Percentiles rank a stretch among this genome's conserved stretches.
These are phyloP conservation scores for Merluccius polli DNA, from an alignment of 2,797 vertebrate species.

Conservation along the genomic window DNA sequence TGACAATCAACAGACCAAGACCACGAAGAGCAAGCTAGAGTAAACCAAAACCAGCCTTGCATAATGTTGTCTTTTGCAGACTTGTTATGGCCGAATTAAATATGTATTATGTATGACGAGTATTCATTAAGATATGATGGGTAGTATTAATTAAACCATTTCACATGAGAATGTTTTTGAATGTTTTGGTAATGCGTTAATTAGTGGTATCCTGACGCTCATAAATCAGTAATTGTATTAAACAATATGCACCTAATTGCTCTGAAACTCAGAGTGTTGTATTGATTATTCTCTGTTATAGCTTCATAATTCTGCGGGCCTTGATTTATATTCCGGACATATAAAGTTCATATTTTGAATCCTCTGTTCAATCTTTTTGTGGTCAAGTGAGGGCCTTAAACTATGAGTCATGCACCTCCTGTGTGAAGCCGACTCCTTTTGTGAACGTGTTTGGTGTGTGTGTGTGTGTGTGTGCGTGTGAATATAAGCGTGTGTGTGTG, in stretches of 20 bases:
- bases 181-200: background rate
- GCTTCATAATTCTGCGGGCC: background rate
- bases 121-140: background rate
- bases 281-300: background rate
- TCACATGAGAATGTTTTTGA: background rate
- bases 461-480: background rate
- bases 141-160: background rate
- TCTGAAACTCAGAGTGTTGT: background rate
- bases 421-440: background rate
- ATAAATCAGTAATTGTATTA: background rate
- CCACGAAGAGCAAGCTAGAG: no score
- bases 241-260: slow-evolving; percentile 1
- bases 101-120: background rate
- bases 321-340: background rate
- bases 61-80: background rate
- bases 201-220: background rate
- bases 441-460: slow-evolving; percentile 4
- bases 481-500: slow-evolving; percentile 1
- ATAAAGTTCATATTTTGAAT: background rate
- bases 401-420: background rate
- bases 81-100: background rate
- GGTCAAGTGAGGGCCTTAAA: background rate
- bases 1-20: no score
- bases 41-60: background rate
- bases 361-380: background rate